A percentile compares a stretch with the other conserved stretches of the same genome.
Conservation (phyloP, 1,140 invertebrate genomes). For the Rhagoletis pomonella region DNA sequence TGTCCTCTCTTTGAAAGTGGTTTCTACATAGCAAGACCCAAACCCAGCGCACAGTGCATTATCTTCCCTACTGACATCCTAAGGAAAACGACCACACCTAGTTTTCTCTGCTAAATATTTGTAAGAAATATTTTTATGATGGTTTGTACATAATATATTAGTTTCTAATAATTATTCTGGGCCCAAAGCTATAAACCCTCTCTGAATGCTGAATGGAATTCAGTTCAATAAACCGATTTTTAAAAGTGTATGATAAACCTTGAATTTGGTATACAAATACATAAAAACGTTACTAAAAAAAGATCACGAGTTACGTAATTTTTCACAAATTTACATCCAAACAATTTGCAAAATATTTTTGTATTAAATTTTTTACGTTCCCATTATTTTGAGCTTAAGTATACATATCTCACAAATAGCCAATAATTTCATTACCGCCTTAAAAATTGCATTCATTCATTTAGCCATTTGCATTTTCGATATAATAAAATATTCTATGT, state of each 20-base stretch:
- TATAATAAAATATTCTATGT: slow-evolving; percentile 15
- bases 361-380: neutral
- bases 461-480: neutral
- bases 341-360: neutral
- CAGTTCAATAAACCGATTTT: neutral
- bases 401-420: neutral
- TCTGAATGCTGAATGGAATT: neutral
- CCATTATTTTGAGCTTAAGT: neutral
- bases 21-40: no score
- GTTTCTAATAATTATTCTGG: neutral
- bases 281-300: neutral
- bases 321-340: neutral
- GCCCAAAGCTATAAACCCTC: no score
- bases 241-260: neutral
- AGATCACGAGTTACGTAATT: neutral
- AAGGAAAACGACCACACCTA: no score
- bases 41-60: no score
- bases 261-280: neutral
- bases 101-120: no score
- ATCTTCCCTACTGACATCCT: no score
- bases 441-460: slow-evolving; percentile 6
- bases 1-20: no score
- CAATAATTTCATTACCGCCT: neutral
- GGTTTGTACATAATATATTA: no score
- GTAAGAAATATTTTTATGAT: no score